Percentiles rank a stretch among this genome's conserved stretches.
phyloP scores from a whole-genome alignment of 2,797 vertebrate genomes.

The Typhlichthys eigenmanni region DNA sequence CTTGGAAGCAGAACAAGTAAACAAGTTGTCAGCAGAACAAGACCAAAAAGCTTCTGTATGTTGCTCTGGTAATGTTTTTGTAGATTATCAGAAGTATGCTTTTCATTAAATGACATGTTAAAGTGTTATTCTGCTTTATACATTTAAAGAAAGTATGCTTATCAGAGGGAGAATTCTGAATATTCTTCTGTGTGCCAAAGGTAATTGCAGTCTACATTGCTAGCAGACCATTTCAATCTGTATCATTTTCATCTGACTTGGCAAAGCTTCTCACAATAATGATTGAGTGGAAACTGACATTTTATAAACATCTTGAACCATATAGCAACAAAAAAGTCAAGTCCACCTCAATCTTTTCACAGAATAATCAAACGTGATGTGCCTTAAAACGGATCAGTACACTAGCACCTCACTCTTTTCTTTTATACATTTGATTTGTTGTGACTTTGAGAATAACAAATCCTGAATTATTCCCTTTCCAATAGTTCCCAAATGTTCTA shows the following conservation, averaged over 20 bases:
- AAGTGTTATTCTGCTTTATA: too few species aligned
- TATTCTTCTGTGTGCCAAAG: conserved; percentile 17
- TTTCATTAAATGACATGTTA: too few species aligned
- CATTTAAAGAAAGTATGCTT: not conserved
- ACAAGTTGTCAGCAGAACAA: conserved; percentile 38
- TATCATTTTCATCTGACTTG: conserved; percentile 52
- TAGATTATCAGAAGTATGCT: too few species aligned
- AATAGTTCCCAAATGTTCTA: too few species aligned
- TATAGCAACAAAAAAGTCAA: conserved; percentile 34
- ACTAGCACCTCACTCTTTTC: not conserved
- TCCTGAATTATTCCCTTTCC: not conserved
- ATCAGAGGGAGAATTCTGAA: conserved; percentile 11
- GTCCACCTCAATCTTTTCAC: conserved; percentile 23
- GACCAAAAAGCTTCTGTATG: conserved; percentile 29
- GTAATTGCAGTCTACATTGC: conserved; percentile 45
- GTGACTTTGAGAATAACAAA: not conserved
- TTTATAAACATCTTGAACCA: conserved; percentile 50
- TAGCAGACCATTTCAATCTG: conserved; percentile 39
- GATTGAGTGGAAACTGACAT: conserved; percentile 31
- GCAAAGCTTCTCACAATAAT: conserved; percentile 34
- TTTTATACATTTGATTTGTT: too few species aligned
- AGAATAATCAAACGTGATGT: conserved; percentile 10
- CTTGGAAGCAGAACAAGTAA: conserved; percentile 18
- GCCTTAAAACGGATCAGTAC: conserved; percentile 9
- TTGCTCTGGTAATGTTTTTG: too few species aligned